Evolutionary conservation across 2,888 invertebrate species (phyloP).

Genomic region (Ceramica pisi): DNA sequence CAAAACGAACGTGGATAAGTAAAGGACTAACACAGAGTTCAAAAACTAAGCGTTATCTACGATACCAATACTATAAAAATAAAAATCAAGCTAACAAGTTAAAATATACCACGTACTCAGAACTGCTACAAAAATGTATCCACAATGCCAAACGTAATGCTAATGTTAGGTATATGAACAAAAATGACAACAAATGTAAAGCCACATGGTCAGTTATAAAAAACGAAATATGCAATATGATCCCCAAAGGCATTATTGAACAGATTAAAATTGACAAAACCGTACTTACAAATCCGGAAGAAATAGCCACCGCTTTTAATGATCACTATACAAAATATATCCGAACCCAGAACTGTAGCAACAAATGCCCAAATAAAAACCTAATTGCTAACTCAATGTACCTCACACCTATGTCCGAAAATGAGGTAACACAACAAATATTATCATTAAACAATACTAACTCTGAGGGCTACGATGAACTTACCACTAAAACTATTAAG

Average conservation of each 20-base stretch:
- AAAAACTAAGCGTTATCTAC: not conserved
- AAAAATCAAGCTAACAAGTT: not conserved
- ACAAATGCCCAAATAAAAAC: not conserved
- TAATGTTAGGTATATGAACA: not conserved
- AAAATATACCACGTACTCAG: not conserved
- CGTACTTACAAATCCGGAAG: not conserved
- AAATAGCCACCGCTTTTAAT: not conserved
- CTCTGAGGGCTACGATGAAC: not conserved
- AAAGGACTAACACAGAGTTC: not conserved
- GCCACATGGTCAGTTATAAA: not conserved
- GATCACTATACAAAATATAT: not conserved
- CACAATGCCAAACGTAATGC: not conserved
- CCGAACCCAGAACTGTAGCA: not conserved
- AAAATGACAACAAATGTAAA: not conserved
- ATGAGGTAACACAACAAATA: not conserved
- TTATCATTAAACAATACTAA: not conserved
- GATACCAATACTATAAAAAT: not conserved
- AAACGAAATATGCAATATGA: not conserved
- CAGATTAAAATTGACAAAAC: not conserved
- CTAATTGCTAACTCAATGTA: constrained; percentile 1
- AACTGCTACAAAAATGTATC: not conserved
- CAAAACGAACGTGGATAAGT: not conserved
- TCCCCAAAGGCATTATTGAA: not conserved
- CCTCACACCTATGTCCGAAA: constrained; percentile 1
- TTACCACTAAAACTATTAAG: too few species aligned